A percentile compares a stretch with the other conserved stretches of the same genome.
phyloP scores from a whole-genome alignment of 2,113 vertebrate species.

The Dissostichus mawsoni region DNA sequence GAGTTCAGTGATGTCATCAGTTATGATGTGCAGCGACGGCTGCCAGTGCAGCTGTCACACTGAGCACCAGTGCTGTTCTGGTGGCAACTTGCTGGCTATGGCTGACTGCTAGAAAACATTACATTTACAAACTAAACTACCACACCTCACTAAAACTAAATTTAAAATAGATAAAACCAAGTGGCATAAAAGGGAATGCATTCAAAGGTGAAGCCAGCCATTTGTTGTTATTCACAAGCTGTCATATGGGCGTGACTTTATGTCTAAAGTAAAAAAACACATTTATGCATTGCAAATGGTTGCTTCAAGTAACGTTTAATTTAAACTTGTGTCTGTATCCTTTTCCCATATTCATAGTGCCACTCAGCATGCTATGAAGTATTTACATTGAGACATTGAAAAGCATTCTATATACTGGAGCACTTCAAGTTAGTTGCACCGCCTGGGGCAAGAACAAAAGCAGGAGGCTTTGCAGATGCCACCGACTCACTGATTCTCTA shows the following conservation, averaged over 20 bases:
- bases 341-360: constrained; percentile 63
- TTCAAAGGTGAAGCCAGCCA: constrained; percentile 29
- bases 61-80: constrained; percentile 44
- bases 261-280: constrained; percentile 11
- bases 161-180: constrained; percentile 59
- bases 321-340: constrained; percentile 33
- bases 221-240: constrained; percentile 27
- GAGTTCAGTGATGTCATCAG: constrained; percentile 43
- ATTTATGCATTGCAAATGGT: constrained; percentile 30
- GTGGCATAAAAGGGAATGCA: constrained; percentile 38
- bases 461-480: constrained; percentile 61
- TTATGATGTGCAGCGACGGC: constrained; percentile 42
- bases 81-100: constrained; percentile 40
- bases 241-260: constrained; percentile 1
- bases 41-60: constrained; percentile 47
- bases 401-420: constrained; percentile 53
- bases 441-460: constrained; percentile 56
- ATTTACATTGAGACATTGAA: constrained; percentile 63
- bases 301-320: constrained; percentile 35
- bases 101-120: constrained; percentile 37
- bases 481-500: constrained; percentile 37
- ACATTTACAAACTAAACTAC: constrained; percentile 35
- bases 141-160: constrained; percentile 39
- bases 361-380: constrained; percentile 61
- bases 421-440: constrained; percentile 62